phyloP scores from a whole-genome alignment of 1,140 invertebrate species.

The Grapholita molesta region DNA sequence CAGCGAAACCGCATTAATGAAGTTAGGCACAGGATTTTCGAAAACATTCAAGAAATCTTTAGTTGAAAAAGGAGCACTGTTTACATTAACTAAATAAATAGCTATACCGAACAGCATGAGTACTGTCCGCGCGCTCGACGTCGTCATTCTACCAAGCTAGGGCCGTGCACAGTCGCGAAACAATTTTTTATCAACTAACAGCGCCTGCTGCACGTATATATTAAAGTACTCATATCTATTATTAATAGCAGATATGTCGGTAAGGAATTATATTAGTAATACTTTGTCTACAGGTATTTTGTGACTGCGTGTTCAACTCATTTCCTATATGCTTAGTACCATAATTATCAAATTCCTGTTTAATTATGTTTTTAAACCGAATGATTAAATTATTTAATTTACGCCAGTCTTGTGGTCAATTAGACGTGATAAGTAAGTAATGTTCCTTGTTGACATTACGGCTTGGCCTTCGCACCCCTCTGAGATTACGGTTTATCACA shows the following conservation, averaged over 20 bases:
- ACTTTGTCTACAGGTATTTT: not conserved
- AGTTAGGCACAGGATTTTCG: slow-evolving; percentile 56
- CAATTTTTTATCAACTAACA: slow-evolving; percentile 13
- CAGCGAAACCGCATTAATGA: slow-evolving; percentile 36
- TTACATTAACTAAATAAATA: slow-evolving; percentile 39
- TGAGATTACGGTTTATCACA: not conserved
- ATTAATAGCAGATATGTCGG: not conserved
- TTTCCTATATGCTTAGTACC: not conserved
- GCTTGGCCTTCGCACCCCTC: not conserved
- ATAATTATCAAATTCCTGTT: not conserved
- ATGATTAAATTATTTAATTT: too few species aligned
- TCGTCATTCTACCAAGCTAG: slow-evolving; percentile 6
- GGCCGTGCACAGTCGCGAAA: not conserved
- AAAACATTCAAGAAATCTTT: slow-evolving; percentile 49
- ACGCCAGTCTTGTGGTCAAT: too few species aligned
- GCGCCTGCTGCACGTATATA: slow-evolving; percentile 4
- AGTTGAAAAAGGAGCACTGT: slow-evolving; percentile 34
- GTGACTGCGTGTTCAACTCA: not conserved
- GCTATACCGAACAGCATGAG: slow-evolving; percentile 50
- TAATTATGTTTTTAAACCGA: too few species aligned
- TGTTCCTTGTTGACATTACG: not conserved
- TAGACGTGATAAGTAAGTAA: not conserved
- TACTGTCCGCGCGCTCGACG: slow-evolving; percentile 48
- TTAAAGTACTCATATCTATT: not conserved
- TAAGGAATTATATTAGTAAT: not conserved